Evolutionary conservation across 2,888 invertebrate genomes (phyloP).

Genomic region (Phengaris alcon): DNA sequence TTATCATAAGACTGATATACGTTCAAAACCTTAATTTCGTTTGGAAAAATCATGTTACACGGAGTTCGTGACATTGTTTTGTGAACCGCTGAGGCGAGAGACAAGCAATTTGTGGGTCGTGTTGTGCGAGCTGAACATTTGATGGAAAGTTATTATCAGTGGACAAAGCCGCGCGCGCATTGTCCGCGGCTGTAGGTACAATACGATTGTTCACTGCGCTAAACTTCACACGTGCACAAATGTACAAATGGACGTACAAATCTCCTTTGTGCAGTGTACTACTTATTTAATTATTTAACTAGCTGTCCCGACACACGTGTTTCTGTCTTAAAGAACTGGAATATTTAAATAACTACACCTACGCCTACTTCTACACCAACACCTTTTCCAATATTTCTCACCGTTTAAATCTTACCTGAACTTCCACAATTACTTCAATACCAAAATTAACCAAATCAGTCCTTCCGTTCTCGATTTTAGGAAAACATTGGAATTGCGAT

Average conservation of each 20-base stretch:
- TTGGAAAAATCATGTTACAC: neutral
- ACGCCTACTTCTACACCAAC: too few relatives aligned
- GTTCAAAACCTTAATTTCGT: constrained; percentile 3
- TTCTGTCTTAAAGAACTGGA: too few relatives aligned
- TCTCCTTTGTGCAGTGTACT: neutral
- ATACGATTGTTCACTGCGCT: neutral
- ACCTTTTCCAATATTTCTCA: too few relatives aligned
- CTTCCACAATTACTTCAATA: too few relatives aligned
- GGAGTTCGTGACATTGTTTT: neutral
- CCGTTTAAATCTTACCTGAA: too few relatives aligned
- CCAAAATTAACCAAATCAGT: too few relatives aligned
- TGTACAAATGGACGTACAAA: neutral
- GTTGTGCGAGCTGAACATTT: neutral
- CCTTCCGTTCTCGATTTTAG: too few relatives aligned
- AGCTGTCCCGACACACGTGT: neutral
- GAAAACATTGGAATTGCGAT: too few relatives aligned
- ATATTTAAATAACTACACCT: too few relatives aligned
- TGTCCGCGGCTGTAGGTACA: neutral
- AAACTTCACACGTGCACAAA: neutral
- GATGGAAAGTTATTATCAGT: constrained; percentile 17
- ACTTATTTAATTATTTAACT: neutral
- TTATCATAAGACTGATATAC: neutral
- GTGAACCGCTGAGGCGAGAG: constrained; percentile 2
- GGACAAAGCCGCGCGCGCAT: constrained; percentile 1
- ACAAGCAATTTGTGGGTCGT: constrained; percentile 16